phyloP scores from a whole-genome alignment of 2,888 invertebrate species.

The Himalopsyche tibetana region DNA sequence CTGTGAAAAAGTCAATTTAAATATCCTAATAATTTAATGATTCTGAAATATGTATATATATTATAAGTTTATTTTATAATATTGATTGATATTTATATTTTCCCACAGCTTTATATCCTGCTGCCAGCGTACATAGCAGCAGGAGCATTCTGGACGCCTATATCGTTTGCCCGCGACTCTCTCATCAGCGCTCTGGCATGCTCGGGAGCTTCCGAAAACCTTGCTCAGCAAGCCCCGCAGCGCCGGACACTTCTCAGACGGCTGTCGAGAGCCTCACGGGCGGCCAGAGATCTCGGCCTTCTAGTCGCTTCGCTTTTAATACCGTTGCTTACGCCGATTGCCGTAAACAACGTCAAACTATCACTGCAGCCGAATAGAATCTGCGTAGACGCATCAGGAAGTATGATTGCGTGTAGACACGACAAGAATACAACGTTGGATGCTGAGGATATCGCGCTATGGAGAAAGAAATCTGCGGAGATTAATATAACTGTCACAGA shows the following conservation, averaged over 20 bases:
- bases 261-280: conserved; percentile 72
- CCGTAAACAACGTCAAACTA: conserved; percentile 28
- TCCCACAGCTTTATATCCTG: conserved; percentile 75
- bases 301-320: conserved; percentile 73
- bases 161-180: conserved; percentile 78
- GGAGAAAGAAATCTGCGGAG: background rate
- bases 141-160: conserved; percentile 79
- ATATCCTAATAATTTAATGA: no score
- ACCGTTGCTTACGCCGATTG: conserved; percentile 56
- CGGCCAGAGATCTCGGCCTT: conserved; percentile 74
- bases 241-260: conserved; percentile 72
- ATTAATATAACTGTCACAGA: conserved; percentile 45
- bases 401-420: background rate
- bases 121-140: conserved; percentile 76
- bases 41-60: background rate
- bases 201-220: conserved; percentile 18
- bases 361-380: background rate
- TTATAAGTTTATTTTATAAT: background rate
- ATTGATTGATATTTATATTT: background rate
- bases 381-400: conserved; percentile 2
- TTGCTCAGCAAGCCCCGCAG: conserved; percentile 44
- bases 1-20: no score
- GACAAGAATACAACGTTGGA: background rate
- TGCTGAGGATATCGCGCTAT: background rate
- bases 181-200: conserved; percentile 77